Base-by-base conservation (phyloP, 2,797 vertebrate genomes). In the Anolis apletophallus region DNA sequence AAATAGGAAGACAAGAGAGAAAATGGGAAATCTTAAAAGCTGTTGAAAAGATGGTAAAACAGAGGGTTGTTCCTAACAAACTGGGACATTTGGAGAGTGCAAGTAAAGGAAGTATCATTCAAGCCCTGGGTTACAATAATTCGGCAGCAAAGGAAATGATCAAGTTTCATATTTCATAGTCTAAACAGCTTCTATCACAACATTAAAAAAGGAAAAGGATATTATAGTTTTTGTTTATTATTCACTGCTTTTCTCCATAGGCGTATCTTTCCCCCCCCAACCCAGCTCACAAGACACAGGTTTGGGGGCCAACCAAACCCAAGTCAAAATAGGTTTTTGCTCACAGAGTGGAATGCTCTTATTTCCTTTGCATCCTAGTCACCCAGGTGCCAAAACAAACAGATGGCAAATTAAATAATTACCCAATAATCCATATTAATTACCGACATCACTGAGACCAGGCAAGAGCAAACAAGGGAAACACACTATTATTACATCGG, bases 281-380 rank as follows among this genome's bases (percentile, higher is more conserved):
- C 74, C 50, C 50, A 79, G 68, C 69, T 89, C 77, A 88, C 13
- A 1, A 84, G 83, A 93, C 69, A 17, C 5, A 79, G 7, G n/a
- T 75, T 91, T 83, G 52, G 36, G 90, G 80, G 89, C 86, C 81
- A 74, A 90, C 19, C 86, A 92, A 89, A 89, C 1, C 4, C 73
- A 91, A 90, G 91, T 88, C 81, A 85, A 91, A 91, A 85, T 3
- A 50, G 0, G 74, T 85, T 93, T 93, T 87, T 54, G 81, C 89
- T 90, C 57, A 19, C 73, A 72, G 71, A 55, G 79, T 81, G n/a
- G n/a, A 83, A 46, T 13, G 68, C 34, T 72, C 36, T 88, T 13
- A 85, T 81, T 85, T 91, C 76, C 82, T 87, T 90, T 84, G 85
- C 1, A 29, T 88, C 12, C 55, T 88, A 88, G 59, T 72, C 72